Evolutionary conservation across 2,113 vertebrate species (phyloP).

Genomic region (Tylochromis polylepis): DNA sequence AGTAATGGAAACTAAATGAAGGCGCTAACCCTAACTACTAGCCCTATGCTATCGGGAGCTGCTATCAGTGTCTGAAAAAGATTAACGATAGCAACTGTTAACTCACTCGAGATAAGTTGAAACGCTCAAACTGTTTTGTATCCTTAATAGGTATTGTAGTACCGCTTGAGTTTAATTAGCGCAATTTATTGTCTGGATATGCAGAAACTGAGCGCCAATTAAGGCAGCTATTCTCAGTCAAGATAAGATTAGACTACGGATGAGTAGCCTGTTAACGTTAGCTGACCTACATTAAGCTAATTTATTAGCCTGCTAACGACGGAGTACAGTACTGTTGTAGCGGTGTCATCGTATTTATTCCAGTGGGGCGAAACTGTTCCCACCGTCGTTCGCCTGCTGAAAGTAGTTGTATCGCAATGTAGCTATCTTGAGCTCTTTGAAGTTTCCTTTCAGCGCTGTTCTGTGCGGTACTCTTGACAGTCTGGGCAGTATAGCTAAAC

Average conservation of each 20-base stretch:
- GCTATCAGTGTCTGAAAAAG: background rate
- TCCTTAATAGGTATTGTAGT: fast-evolving
- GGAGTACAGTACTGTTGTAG: background rate
- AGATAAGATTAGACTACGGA: constrained; percentile 22
- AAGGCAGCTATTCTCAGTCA: background rate
- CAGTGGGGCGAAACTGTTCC: no score
- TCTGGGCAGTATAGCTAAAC: background rate
- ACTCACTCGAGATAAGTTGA: background rate
- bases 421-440: background rate
- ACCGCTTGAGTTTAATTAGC: no score
- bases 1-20: background rate
- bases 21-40: background rate
- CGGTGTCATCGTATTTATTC: background rate
- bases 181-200: background rate
- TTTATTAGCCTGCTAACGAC: background rate
- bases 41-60: background rate
- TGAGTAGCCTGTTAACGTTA: constrained; percentile 35
- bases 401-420: fast-evolving
- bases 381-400: no score
- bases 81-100: background rate
- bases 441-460: background rate
- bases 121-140: background rate
- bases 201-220: background rate
- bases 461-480: background rate
- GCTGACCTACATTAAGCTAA: constrained; percentile 6